These are phyloP conservation scores for Scomberomorus guttatus DNA, from an alignment of 2,797 vertebrate species.

Conservation along the genomic window DNA sequence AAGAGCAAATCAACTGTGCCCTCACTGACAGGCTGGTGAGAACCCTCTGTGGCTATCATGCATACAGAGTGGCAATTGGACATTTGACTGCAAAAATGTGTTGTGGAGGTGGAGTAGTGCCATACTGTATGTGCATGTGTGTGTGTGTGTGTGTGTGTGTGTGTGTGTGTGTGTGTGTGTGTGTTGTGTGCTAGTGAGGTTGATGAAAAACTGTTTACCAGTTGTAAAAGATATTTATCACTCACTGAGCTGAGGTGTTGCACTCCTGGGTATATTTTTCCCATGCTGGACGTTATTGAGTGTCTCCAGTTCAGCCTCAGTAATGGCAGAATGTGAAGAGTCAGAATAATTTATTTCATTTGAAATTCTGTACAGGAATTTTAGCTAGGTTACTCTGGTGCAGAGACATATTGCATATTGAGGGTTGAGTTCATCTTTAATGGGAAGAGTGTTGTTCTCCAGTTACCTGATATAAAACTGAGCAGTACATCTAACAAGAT, in stretches of 20 bases:
- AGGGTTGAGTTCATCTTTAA: background rate
- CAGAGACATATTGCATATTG: background rate
- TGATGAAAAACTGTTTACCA: background rate
- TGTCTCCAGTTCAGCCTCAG: background rate
- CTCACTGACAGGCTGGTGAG: background rate
- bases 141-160: background rate
- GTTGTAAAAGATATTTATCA: constrained; percentile 46
- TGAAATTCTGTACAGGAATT: background rate
- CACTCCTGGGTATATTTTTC: constrained; percentile 34
- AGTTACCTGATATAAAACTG: background rate
- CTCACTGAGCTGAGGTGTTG: background rate
- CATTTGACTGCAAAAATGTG: constrained; percentile 8
- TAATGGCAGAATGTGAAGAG: background rate
- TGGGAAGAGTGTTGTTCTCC: background rate
- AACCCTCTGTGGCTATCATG: background rate
- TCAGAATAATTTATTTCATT: background rate
- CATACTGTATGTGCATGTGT: background rate
- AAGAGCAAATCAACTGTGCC: background rate
- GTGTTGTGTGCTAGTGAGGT: background rate
- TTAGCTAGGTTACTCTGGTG: background rate
- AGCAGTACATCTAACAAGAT: background rate
- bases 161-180: background rate
- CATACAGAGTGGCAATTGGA: background rate
- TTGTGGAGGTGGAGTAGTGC: constrained; percentile 1
- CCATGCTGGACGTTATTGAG: constrained; percentile 28